Base-by-base conservation (phyloP, 2,888 invertebrate species). In the Prosopocoilus inquinatus region DNA sequence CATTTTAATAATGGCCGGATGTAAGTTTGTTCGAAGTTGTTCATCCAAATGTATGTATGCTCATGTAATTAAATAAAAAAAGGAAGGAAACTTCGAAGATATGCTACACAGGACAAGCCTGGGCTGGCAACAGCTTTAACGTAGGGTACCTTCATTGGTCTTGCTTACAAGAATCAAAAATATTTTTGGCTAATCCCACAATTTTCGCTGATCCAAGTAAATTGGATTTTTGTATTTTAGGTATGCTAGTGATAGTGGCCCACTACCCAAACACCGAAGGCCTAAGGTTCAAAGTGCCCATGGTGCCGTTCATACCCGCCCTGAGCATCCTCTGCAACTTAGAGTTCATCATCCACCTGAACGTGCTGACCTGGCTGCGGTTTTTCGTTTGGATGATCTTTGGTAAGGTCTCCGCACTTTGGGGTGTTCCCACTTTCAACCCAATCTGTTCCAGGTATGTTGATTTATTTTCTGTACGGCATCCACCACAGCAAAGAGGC, bases 361-460 rank as follows among this genome's bases (percentile, higher is more conserved):
- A 90, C 61, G 81, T 85, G 0, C 76, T 91, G 13, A 93, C 93
- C 0, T 94, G 93, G 93, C 79, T 91, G 3, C 81, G 93, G 36
- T 93, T 94, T 72, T 84, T 90, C 64, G 86, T 91, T 44, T 94
- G 94, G 94, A 91, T 94, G 83, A 82, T 88, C 41, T 73, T 92
- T 55, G 93, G 93, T 85, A 75, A 78, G 80, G 59, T 34, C 39
- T 50, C 36, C 9, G n/a, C 9, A 5, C 13, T 2, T 20, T 32
- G 13, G 13, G 12, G 1, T 7, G 7, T 2, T 38, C 7, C 5
- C 9, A 7, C 5, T 38, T 7, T 1, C 5, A 28, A 28, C 20
- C 7, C 20, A 5, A 5, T 5, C 13, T 7, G 38, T 38, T 12
- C 11, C 38, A 91, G 91, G 91, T 47, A 80, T 92, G 73, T 77